These are phyloP conservation scores for Sebastes schlegelii DNA, from an alignment of 2,113 vertebrate genomes.

Conservation along the genomic window DNA sequence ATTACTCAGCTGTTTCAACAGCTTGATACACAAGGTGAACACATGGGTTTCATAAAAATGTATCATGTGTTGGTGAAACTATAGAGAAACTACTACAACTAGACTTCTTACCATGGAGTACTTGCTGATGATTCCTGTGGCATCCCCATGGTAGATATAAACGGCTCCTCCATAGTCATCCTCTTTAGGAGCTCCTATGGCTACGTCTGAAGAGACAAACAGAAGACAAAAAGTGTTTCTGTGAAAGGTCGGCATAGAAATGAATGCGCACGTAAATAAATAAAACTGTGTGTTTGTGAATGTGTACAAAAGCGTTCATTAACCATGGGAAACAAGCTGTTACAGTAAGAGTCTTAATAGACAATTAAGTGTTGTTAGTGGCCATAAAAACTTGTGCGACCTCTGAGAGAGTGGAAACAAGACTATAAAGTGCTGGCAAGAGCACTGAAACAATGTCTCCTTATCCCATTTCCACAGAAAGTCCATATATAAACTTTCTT, in stretches of 20 bases:
- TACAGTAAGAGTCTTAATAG: slow-evolving; percentile 73
- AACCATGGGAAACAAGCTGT: slow-evolving; percentile 64
- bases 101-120: slow-evolving; percentile 92
- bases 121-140: slow-evolving; percentile 86
- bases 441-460: slow-evolving; percentile 60
- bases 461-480: slow-evolving; percentile 56
- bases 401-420: slow-evolving; percentile 78
- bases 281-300: slow-evolving; percentile 30
- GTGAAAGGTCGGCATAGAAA: slow-evolving; percentile 9
- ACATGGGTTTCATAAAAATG: slow-evolving; percentile 8
- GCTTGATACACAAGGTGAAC: slow-evolving; percentile 8
- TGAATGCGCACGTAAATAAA: slow-evolving; percentile 5
- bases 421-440: slow-evolving; percentile 70
- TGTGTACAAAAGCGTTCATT: slow-evolving; percentile 47
- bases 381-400: slow-evolving; percentile 69
- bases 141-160: slow-evolving; percentile 95
- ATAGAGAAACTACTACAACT: background rate
- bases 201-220: slow-evolving; percentile 88
- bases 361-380: slow-evolving; percentile 77
- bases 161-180: slow-evolving; percentile 92
- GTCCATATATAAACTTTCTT: slow-evolving; percentile 55
- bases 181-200: slow-evolving; percentile 94
- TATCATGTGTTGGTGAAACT: background rate
- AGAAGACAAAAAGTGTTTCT: slow-evolving; percentile 24
- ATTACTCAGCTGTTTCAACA: slow-evolving; percentile 19